Evolutionary conservation across 2,888 invertebrate genomes (phyloP).

Genomic region (Clivina fossor): DNA sequence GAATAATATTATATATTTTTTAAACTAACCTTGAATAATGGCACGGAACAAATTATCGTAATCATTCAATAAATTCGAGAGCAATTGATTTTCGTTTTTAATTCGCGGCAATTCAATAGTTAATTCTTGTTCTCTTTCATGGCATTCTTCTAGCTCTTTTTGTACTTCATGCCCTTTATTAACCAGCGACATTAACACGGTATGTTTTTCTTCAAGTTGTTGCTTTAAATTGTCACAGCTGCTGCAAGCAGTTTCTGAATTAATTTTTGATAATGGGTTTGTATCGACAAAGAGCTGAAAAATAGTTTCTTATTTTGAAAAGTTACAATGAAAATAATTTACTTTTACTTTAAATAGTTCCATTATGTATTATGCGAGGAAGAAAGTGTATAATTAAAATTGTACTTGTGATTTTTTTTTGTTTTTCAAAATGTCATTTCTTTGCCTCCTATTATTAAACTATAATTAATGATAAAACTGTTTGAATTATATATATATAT

Average conservation of each 20-base stretch:
- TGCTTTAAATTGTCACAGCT: constrained; percentile 4
- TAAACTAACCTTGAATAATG: constrained; percentile 6
- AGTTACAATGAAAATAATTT: not conserved
- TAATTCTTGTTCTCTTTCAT: constrained; percentile 14
- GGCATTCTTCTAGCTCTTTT: constrained; percentile 21
- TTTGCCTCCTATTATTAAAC: constrained; percentile 8
- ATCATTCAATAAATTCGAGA: constrained; percentile 17
- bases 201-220: constrained; percentile 18
- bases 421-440: constrained; percentile 5
- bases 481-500: constrained; percentile 9
- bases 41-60: constrained; percentile 17
- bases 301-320: constrained; percentile 1
- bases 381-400: constrained; percentile 6
- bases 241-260: not conserved
- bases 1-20: no score
- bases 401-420: constrained; percentile 16
- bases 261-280: no score
- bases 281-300: constrained; percentile 22
- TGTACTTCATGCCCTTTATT: constrained; percentile 26
- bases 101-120: constrained; percentile 23
- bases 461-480: not conserved
- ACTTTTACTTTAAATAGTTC: constrained; percentile 24
- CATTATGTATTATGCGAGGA: constrained; percentile 10
- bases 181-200: constrained; percentile 1
- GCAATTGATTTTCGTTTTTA: constrained; percentile 21